Evolutionary conservation across 2,113 vertebrate genomes (phyloP), one percentile per base, ranked within the genome.

Genomic region (Neolamprologus fasciatus): DNA sequence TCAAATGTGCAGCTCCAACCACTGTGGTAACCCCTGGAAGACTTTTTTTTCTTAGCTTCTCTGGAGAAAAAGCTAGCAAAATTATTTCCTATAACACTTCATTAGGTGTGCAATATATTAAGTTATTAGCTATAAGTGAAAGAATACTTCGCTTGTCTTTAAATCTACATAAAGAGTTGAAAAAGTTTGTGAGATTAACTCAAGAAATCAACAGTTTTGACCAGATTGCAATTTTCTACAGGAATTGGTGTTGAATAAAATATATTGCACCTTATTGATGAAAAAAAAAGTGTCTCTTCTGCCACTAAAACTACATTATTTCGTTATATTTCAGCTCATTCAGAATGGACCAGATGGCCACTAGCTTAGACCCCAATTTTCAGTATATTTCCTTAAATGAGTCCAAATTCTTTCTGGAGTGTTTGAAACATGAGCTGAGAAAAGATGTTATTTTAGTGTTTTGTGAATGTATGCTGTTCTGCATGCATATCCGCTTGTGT

Each of bases 401-500:
- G 7, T 83, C 54, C 16, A 31, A 83, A 53, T 73, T 81, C 61
- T 23, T 58, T 47, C 17, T 68, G 26, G 10, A 10, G 26, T 8
- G 14, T 28, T 63, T 28, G 54, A 82, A 90, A 82, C 23, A 17
- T 45, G 58, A 83, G 68, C 51, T 80, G 42, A 88, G n/a, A 80
- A 78, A 88, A 47, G 63, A 80, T 71, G 68, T 89, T 88, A 31
- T 88, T 91, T 83, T 61, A 63, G 84, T 79, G 86, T 86, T 68
- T 78, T 85, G 80, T 88, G 63, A 61, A 87, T 82, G 86, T 84
- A 53, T 85, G 78, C 33, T 58, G 6, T 57, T 80, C 31, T 82
- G 87, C 85, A 84, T 90, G 82, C 86, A 73, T 89, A 83, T 91
- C 87, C 23, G 35, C 90, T 89, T 90, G 89, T 84, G 86, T 94